These are phyloP conservation scores for Lipotes vexillifer DNA, from an alignment of 2,113 vertebrate genomes.

Conservation along the genomic window DNA sequence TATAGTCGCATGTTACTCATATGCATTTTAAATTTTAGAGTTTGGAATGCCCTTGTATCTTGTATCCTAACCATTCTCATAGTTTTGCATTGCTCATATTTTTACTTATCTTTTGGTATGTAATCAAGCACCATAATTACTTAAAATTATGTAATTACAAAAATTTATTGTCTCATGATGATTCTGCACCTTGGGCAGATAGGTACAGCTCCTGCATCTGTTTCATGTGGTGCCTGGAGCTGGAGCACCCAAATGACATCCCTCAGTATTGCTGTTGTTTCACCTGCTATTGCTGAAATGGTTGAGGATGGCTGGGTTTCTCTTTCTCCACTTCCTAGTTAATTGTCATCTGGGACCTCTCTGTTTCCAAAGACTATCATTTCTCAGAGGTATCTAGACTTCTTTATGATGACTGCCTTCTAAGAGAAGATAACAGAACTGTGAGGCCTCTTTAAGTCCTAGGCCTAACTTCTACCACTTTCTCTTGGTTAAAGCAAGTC, in stretches of 20 bases:
- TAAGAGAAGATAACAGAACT: background rate
- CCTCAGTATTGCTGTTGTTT: background rate
- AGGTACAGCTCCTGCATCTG: background rate
- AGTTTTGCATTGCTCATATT: background rate
- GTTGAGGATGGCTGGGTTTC: fast-evolving
- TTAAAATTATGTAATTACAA: background rate
- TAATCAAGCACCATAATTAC: background rate
- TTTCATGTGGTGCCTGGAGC: fast-evolving
- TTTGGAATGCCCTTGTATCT: background rate
- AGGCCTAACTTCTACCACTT: background rate
- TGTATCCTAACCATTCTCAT: background rate
- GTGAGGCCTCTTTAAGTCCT: background rate
- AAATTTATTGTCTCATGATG: background rate
- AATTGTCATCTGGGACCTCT: background rate
- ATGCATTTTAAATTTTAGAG: background rate
- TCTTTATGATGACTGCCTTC: background rate
- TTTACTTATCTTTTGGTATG: background rate
- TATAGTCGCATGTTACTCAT: background rate
- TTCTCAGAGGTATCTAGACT: background rate
- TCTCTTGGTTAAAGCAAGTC: background rate
- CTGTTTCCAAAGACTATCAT: background rate
- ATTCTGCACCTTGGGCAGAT: background rate
- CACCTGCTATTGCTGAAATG: fast-evolving
- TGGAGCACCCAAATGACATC: background rate
- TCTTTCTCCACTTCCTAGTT: background rate